A percentile compares a stretch with the other conserved stretches of the same genome.
Conservation (phyloP, 2,113 vertebrate genomes). For the Vimba vimba region DNA sequence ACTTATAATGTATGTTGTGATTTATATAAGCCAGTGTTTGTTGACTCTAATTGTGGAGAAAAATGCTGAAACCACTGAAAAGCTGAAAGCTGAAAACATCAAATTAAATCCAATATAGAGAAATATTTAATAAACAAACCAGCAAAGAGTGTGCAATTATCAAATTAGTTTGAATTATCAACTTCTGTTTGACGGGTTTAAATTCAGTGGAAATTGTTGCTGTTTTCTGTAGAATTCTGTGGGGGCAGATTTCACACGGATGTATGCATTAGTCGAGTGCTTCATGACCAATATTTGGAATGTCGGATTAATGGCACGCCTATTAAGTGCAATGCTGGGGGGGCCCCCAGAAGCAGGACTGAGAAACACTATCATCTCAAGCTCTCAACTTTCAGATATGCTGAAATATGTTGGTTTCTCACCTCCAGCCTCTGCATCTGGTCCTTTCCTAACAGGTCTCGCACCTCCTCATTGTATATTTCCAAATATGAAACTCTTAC, state of each 20-base stretch:
- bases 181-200: not conserved
- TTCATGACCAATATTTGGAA: not conserved
- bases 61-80: not conserved
- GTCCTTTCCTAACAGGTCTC: conserved; percentile 94
- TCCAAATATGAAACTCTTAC: conserved; percentile 98
- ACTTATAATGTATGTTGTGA: not conserved
- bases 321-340: not conserved
- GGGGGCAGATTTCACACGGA: not conserved
- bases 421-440: conserved; percentile 96
- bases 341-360: too few relatives aligned
- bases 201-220: not conserved
- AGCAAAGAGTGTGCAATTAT: not conserved
- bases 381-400: not conserved
- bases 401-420: conserved; percentile 52
- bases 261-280: not conserved
- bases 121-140: not conserved
- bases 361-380: too few relatives aligned
- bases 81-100: not conserved
- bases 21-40: not conserved
- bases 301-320: not conserved
- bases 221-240: not conserved
- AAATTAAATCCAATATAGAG: not conserved
- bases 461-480: conserved; percentile 98
- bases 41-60: not conserved
- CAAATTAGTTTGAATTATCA: not conserved